These are phyloP conservation scores for Oncorhynchus masou DNA, from an alignment of 2,113 vertebrate genomes.

Conservation along the genomic window DNA sequence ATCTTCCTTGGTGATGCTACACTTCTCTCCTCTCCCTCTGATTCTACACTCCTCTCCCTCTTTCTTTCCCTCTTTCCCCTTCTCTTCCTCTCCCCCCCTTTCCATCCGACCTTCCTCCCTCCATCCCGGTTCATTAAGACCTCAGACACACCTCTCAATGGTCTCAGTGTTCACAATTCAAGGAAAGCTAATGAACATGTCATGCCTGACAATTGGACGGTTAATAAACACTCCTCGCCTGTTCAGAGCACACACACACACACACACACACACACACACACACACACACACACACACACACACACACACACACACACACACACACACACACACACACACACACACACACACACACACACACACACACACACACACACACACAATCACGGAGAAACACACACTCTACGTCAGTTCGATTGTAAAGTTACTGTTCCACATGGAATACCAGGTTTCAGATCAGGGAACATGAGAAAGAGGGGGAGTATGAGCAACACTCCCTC, in stretches of 20 bases:
- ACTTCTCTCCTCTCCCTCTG: too few relatives aligned
- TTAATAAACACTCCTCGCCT: conserved; percentile 55
- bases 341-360: conserved; percentile 22
- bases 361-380: conserved; percentile 12
- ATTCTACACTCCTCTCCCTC: too few relatives aligned
- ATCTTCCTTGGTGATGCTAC: too few relatives aligned
- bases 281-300: neutral
- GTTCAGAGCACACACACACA: conserved; percentile 15
- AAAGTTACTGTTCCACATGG: too few relatives aligned
- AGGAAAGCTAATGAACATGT: conserved; percentile 67
- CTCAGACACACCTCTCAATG: conserved; percentile 11
- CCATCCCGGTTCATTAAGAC: conserved; percentile 15
- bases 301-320: neutral
- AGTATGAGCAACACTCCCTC: too few relatives aligned
- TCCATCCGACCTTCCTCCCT: conserved; percentile 21
- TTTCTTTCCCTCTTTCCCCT: conserved; percentile 6
- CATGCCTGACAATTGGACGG: conserved; percentile 50
- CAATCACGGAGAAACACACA: neutral
- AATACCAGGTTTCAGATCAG: too few relatives aligned
- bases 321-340: conserved; percentile 7
- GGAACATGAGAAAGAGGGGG: too few relatives aligned
- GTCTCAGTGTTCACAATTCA: conserved; percentile 53
- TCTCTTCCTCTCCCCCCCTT: conserved; percentile 3
- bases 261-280: neutral
- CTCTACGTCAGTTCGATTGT: neutral